These are phyloP conservation scores for Spilogale gracilis DNA, from an alignment of 2,113 vertebrate genomes.

Conservation along the genomic window DNA sequence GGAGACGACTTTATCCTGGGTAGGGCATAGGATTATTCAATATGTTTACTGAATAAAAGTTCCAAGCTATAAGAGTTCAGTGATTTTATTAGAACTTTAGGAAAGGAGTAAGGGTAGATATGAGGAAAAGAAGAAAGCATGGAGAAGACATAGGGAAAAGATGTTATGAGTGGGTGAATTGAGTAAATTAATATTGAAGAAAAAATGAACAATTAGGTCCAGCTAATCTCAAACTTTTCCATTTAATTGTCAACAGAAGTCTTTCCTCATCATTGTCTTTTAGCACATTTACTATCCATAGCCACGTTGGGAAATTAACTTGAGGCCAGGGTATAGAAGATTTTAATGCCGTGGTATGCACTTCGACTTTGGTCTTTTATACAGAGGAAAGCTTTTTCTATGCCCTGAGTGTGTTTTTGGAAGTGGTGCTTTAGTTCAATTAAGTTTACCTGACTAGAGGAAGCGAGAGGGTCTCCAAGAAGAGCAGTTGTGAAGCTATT, in stretches of 20 bases:
- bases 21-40: neutral
- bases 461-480: neutral
- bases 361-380: neutral
- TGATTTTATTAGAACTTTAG: neutral
- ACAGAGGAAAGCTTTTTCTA: neutral
- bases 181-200: neutral
- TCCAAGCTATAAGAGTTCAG: too few species aligned
- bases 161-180: neutral
- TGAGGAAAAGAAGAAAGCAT: neutral
- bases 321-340: neutral
- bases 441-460: neutral
- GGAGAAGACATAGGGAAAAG: neutral
- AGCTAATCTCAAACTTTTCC: neutral
- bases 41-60: neutral
- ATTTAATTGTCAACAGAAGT: neutral
- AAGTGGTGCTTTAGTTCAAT: neutral
- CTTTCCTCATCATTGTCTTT: neutral
- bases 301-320: neutral
- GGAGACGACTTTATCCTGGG: neutral
- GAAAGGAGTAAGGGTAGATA: neutral
- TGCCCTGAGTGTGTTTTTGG: neutral
- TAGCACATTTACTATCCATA: neutral
- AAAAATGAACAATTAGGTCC: neutral
- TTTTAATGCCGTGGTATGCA: neutral
- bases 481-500: neutral